Evolutionary conservation across 1,140 invertebrate genomes (phyloP), one percentile per base, ranked within the genome.

Genomic region (Paracyclopina nana): DNA sequence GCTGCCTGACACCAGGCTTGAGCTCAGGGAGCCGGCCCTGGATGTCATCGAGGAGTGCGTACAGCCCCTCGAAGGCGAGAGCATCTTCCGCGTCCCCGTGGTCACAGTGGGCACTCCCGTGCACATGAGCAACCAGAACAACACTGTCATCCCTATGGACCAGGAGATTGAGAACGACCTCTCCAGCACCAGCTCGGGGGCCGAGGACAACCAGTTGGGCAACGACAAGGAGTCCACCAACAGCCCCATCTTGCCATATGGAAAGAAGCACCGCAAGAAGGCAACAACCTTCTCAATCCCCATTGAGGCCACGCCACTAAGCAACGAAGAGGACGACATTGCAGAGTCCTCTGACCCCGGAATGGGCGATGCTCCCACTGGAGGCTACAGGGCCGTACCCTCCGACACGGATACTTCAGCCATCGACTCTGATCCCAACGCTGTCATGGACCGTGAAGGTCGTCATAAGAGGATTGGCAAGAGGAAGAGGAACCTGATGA

Each of bases 1-100:
- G 34, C 50, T 52, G 3, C 50, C 50, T 20, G 50, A 52, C 27
- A 52, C 50, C 18, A 16, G 50, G n/a, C 18, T 46, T 22, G 50
- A 52, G 14, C 11, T 52, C 6, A 34, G 27, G 12, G 50, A 52
- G 30, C 50, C 50, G 3, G 26, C 18, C 20, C 34, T 52, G 20
- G 46, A 22, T 29, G 27, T 22, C 46, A 48, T 48, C 14, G 46
- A 48, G 18, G 46, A 48, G 28, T 38, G 34, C 34, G 20, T 38
- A 16, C 34, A 38, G 8, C 34, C 34, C 34, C 9, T 38, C 14
- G 34, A 20, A 20, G 20, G 34, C 34, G 34, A 38, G n/a, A 38
- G 20, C 34, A 38, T 38, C 9, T 38, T 38, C 34, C n/a, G 14
- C n/a, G 14, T 38, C 34, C 34, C 34, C 34, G n/a, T 38, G 5